Evolutionary conservation across 2,888 invertebrate species (phyloP).

Genomic region (Gastracanthus pulcherrimus): DNA sequence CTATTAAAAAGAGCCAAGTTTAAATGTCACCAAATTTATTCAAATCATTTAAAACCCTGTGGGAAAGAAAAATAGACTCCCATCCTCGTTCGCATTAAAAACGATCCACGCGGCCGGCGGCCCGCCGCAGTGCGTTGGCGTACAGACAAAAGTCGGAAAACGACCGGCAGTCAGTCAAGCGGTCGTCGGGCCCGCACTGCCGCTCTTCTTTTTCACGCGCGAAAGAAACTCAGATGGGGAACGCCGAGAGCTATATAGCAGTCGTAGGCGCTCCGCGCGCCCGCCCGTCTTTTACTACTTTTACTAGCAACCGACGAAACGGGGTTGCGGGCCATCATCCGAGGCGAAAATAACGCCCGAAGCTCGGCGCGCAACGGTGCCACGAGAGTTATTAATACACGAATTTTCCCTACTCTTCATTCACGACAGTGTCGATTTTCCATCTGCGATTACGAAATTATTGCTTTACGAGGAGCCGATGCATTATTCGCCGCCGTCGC

Average conservation of each 20-base stretch:
- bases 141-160: conserved; percentile 4
- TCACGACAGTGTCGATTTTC: conserved; percentile 66
- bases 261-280: neutral
- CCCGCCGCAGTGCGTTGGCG: neutral
- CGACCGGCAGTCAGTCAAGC: conserved; percentile 9
- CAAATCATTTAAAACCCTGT: neutral
- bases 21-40: too few relatives aligned
- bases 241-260: conserved; percentile 22
- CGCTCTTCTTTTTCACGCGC: conserved; percentile 35
- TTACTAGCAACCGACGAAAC: conserved; percentile 60
- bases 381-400: conserved; percentile 76
- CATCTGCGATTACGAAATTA: conserved; percentile 48
- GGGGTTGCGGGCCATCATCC: conserved; percentile 63
- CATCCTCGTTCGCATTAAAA: neutral
- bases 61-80: neutral
- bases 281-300: conserved; percentile 60
- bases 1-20: too few relatives aligned
- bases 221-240: conserved; percentile 44
- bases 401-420: conserved; percentile 69
- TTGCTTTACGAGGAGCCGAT: conserved; percentile 33
- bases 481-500: too few relatives aligned
- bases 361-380: conserved; percentile 69
- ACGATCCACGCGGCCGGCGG: neutral
- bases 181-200: neutral
- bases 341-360: conserved; percentile 72